A percentile compares a stretch with the other conserved stretches of the same genome.
These are phyloP conservation scores for Motacilla alba DNA, from an alignment of 2,113 vertebrate species.

Conservation along the genomic window DNA sequence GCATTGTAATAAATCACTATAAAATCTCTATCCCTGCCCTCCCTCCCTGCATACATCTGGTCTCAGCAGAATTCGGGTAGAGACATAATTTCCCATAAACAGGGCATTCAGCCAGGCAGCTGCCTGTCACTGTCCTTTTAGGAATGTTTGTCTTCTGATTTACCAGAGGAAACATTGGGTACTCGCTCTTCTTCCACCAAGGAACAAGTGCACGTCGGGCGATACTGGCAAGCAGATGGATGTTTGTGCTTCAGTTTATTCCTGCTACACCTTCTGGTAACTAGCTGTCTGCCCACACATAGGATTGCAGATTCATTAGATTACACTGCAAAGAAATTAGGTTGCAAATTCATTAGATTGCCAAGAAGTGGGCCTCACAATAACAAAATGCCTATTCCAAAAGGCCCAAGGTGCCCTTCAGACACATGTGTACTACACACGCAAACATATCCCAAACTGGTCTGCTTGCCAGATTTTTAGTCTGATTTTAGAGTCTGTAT, in stretches of 20 bases:
- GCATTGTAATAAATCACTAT: neutral
- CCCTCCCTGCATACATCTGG: neutral
- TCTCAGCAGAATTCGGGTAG: neutral
- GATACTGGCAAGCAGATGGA: neutral
- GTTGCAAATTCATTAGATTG: neutral
- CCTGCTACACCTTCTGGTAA: neutral
- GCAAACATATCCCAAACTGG: neutral
- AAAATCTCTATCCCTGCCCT: neutral
- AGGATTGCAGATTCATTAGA: neutral
- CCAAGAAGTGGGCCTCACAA: neutral
- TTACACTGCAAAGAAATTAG: neutral
- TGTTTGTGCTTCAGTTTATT: neutral
- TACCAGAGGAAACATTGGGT: neutral
- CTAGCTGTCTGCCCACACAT: neutral
- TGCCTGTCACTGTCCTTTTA: neutral
- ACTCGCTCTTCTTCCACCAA: neutral
- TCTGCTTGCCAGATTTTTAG: neutral
- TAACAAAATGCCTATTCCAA: neutral
- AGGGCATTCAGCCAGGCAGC: neutral
- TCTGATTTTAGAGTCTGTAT: neutral
- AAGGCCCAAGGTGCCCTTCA: neutral
- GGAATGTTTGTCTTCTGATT: neutral
- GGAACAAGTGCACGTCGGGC: accelerated
- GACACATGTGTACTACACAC: neutral
- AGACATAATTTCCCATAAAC: neutral